Evolutionary conservation across 2,888 invertebrate species (phyloP), one percentile per base, ranked within the genome.

Genomic region (Imbricaverruca yamaguchii): DNA sequence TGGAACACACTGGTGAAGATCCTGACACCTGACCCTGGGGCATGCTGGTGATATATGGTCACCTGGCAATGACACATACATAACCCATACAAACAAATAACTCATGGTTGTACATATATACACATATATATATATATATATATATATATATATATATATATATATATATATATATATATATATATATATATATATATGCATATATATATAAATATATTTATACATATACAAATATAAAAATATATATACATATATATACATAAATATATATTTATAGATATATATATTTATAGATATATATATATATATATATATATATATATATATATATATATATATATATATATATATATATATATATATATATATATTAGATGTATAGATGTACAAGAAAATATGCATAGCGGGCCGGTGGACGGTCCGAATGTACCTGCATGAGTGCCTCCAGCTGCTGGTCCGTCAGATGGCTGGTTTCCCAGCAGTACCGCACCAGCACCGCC

Each of bases 291-390:
- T 67, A 63, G 3, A 63, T 80, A 59, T 65, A 23, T 65, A 23
- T 67, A 80, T 8, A 67, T 80, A 25, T 61, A 15, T 65, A 65
- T 65, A 25, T 25, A 0, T 23, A 39, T 80, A 80, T 0, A 12
- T 80, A 23, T 13, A 80, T 80, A 67, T 9, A 67, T 74, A 65
- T 74, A 80, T 80, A 80, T 80, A 15, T 74, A 63, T 80, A 63
- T 74, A 80, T 80, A 80, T 80, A 57, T 80, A 80, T 80, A 65
- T 80, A 7, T 80, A 25, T 13, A 25, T 65, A 74, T 67, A 67
- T 67, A 67, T 67, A 80, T 80, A 12, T 80, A 25, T 80, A 21
- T 39, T 80, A 63, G 1, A 80, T 80, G 74, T 77, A 57, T 80
- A 80, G 61, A 65, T 80, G 0, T 80, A 25, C 1, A 25, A n/a